phyloP scores from a whole-genome alignment of 2,888 invertebrate species.

The Oeneis ivallda region DNA sequence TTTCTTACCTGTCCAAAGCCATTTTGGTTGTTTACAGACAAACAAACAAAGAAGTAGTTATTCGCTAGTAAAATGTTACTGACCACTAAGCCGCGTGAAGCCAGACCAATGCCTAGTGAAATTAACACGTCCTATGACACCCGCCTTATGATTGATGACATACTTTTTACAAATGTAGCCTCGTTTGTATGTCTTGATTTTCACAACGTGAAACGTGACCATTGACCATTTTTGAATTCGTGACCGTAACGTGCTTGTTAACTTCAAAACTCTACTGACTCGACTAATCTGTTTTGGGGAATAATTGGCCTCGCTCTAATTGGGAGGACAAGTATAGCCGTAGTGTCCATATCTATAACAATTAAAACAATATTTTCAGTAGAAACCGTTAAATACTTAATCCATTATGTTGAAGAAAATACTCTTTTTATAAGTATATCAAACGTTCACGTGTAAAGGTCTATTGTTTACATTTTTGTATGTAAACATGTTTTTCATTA shows the following conservation, averaged over 20 bases:
- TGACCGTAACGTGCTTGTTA: too few relatives aligned
- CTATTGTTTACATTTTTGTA: too few relatives aligned
- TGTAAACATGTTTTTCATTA: too few relatives aligned
- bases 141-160: not conserved
- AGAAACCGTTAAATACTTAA: not conserved
- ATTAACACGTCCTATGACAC: not conserved
- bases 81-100: conserved; percentile 16
- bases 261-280: too few relatives aligned
- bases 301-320: too few relatives aligned
- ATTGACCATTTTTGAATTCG: too few relatives aligned
- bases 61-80: not conserved
- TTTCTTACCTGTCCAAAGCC: too few relatives aligned
- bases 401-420: not conserved
- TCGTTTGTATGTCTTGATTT: not conserved
- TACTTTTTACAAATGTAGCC: not conserved
- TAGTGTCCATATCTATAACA: too few relatives aligned
- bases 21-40: not conserved
- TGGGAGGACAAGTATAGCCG: too few relatives aligned
- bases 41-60: not conserved
- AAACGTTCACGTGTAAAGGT: conserved; percentile 8
- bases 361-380: too few relatives aligned
- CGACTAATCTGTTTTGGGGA: too few relatives aligned
- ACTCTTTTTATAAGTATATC: not conserved
- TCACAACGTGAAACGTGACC: too few relatives aligned
- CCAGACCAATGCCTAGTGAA: not conserved